Base-by-base conservation (phyloP, 2,113 vertebrate genomes). In the Erinaceus europaeus region DNA sequence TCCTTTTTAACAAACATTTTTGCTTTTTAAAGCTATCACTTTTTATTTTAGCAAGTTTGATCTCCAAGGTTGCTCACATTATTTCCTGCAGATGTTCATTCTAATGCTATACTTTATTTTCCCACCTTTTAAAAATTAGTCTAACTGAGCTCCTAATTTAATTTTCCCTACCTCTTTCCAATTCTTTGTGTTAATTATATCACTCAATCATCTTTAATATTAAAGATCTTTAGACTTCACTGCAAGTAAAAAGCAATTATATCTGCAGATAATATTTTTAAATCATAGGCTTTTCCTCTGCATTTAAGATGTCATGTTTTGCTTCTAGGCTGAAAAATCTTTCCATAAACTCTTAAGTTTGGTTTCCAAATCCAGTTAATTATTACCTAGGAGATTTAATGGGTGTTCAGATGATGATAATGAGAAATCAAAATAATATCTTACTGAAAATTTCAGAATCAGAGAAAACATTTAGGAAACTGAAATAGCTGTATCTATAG, bases 21-120 rank as follows among this genome's bases (percentile, higher is more conserved):
- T 82, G 12, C 36, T n/a, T 84, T 71, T 84, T 87, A 69, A 78
- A 44, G 7, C 7, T 61, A 17, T 68, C 36, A 32, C 6, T 83
- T 76, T 82, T 9, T 42, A 67, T n/a, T 85, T 32, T 48, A 50
- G 14, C 23, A 42, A 36, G 18, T 68, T 86, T 88, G 27, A 85
- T 73, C 34, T 74, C n/a, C 21, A 77, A n/a, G 5, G 85, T 25
- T 78, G 5, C n/a, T 68, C 38, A 50, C 78, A 78, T 82, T 77
- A 59, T 48, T 84, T 84, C 69, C 44, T 86, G n/a, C 27, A 82
- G n/a, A 34, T 81, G 72, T 78, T 73, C 81, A 53, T 90, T 88
- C 29, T 68, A 71, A 3, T 74, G 15, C 44, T 68, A 53, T 68
- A 57, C n/a, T 67, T 90, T 48, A 48, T 89, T 82, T 86, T 86